Evolutionary conservation across 2,113 vertebrate species (phyloP).

Genomic region (Corythoichthys haematopterus): DNA sequence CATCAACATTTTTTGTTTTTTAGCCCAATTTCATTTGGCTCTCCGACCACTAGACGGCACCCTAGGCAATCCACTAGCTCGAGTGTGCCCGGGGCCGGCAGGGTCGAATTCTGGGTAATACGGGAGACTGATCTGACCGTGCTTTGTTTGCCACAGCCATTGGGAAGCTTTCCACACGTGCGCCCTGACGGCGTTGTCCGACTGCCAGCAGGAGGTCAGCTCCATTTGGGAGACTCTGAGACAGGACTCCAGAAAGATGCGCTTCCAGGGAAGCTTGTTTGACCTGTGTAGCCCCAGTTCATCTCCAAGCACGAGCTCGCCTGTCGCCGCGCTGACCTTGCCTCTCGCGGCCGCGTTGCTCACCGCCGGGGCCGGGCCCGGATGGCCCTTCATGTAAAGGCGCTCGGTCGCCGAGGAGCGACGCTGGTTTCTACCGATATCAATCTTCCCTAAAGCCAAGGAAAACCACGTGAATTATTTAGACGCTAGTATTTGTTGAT

Average conservation of each 20-base stretch:
- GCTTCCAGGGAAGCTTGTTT: constrained; percentile 75
- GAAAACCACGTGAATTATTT: constrained; percentile 43
- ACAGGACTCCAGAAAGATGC: constrained; percentile 71
- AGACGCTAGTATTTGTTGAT: constrained; percentile 5
- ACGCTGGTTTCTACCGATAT: constrained; percentile 8
- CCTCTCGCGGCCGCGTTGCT: constrained; percentile 43
- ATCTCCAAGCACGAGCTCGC: constrained; percentile 29
- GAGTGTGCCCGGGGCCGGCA: background rate
- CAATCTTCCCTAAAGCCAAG: constrained; percentile 50
- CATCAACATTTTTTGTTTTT: too few species aligned
- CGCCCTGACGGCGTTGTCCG: constrained; percentile 58
- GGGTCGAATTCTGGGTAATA: constrained; percentile 10
- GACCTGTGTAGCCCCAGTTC: constrained; percentile 70
- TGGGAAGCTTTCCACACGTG: constrained; percentile 77
- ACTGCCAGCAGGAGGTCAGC: constrained; percentile 73
- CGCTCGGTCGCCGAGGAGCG: constrained; percentile 1
- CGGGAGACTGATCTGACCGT: constrained; percentile 22
- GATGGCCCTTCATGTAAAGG: constrained; percentile 35
- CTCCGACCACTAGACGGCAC: too few species aligned
- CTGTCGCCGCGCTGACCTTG: constrained; percentile 33
- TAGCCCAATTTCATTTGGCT: too few species aligned
- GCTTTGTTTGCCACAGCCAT: constrained; percentile 64
- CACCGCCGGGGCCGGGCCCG: constrained; percentile 24
- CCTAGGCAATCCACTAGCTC: too few species aligned
- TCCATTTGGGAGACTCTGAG: constrained; percentile 73